Conservation (phyloP, 1,140 invertebrate genomes). For the Heliconius congener region DNA sequence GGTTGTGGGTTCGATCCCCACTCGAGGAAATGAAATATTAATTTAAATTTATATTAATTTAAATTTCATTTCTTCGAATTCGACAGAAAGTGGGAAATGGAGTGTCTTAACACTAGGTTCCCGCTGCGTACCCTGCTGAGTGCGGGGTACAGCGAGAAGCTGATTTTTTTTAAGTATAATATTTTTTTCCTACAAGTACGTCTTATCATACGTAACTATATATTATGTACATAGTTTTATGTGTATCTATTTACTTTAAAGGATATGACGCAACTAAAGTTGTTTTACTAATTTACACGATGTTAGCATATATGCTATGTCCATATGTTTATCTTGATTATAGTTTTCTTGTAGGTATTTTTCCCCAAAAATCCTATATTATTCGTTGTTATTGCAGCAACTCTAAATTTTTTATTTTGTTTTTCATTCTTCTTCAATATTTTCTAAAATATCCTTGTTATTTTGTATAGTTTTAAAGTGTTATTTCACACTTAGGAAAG, state of each 20-base stretch:
- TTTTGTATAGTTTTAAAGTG: too few species aligned
- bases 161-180: not conserved
- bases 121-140: too few species aligned
- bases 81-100: too few species aligned
- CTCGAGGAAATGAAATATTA: too few species aligned
- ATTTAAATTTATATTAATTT: too few species aligned
- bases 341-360: not conserved
- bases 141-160: not conserved
- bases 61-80: too few species aligned
- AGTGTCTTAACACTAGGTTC: too few species aligned
- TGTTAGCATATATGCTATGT: not conserved
- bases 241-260: not conserved
- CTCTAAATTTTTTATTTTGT: too few species aligned
- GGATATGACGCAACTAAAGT: slow-evolving; percentile 10
- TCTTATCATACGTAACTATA: not conserved
- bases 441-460: not conserved
- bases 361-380: not conserved
- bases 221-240: not conserved
- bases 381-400: not conserved
- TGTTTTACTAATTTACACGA: not conserved
- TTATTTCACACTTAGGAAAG: too few species aligned
- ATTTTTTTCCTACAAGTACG: not conserved
- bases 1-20: too few species aligned
- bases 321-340: not conserved
- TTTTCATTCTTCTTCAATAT: not conserved